Conservation (phyloP, 2,888 invertebrate species). For the Liopterus haemorrhoidalis region DNA sequence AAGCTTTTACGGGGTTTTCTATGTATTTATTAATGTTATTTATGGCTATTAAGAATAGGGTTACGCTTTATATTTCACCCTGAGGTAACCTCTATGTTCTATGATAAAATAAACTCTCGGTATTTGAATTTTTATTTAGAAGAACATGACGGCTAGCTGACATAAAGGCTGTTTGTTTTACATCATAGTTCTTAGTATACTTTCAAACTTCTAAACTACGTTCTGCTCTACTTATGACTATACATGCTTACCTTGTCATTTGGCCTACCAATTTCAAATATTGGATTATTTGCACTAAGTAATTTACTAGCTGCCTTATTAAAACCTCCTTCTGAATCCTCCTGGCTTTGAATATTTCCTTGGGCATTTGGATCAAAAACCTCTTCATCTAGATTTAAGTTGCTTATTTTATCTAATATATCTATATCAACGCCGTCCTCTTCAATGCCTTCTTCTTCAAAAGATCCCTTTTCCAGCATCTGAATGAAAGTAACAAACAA, state of each 20-base stretch:
- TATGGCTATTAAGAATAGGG: too few species aligned
- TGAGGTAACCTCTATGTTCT: too few species aligned
- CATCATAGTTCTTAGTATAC: too few species aligned
- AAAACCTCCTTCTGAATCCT: slow-evolving; percentile 49
- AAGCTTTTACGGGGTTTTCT: too few species aligned
- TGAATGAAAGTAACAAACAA: slow-evolving; percentile 29
- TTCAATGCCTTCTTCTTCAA: slow-evolving; percentile 40
- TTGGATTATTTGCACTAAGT: slow-evolving; percentile 63
- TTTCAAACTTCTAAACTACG: too few species aligned
- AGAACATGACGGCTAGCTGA: too few species aligned
- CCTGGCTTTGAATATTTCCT: slow-evolving; percentile 32
- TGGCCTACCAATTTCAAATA: slow-evolving; percentile 54
- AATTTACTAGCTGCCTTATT: slow-evolving; percentile 57
- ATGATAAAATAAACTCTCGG: too few species aligned
- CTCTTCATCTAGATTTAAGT: slow-evolving; percentile 50
- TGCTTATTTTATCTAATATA: slow-evolving; percentile 58
- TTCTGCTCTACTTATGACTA: too few species aligned
- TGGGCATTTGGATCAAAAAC: slow-evolving; percentile 14
- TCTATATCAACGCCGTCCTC: slow-evolving; percentile 50
- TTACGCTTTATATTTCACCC: too few species aligned
- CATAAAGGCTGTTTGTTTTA: too few species aligned
- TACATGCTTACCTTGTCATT: slow-evolving; percentile 59
- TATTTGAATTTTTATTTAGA: too few species aligned
- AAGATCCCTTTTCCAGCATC: slow-evolving; percentile 50
- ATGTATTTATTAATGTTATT: too few species aligned